phyloP scores from a whole-genome alignment of 2,797 vertebrate genomes.

The Acanthornis magna region DNA sequence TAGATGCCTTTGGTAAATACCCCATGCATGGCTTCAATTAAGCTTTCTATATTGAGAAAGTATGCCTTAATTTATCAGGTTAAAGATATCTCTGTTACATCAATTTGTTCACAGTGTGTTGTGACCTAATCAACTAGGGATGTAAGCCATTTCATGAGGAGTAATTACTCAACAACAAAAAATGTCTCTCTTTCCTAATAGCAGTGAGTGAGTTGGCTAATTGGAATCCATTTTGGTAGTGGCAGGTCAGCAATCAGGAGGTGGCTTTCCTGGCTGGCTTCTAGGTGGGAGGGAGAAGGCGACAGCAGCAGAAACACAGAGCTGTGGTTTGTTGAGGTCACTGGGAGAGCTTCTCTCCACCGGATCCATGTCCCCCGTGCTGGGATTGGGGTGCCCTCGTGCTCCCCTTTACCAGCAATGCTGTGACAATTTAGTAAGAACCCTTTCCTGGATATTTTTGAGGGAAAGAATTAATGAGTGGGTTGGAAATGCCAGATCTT shows the following conservation, averaged over 20 bases:
- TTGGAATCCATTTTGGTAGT: slow-evolving; percentile 58
- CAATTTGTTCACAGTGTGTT: slow-evolving; percentile 67
- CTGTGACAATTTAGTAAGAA: neutral
- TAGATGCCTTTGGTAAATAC: slow-evolving; percentile 20
- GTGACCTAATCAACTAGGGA: slow-evolving; percentile 67
- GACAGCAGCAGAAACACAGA: neutral
- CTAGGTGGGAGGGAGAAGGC: neutral
- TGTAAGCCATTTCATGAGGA: slow-evolving; percentile 60
- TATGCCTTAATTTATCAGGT: slow-evolving; percentile 73
- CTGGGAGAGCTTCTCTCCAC: neutral
- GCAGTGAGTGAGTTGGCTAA: slow-evolving; percentile 49
- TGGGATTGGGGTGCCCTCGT: neutral
- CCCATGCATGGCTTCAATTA: slow-evolving; percentile 40
- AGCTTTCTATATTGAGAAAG: slow-evolving; percentile 59
- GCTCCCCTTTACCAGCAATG: neutral
- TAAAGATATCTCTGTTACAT: slow-evolving; percentile 70
- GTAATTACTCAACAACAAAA: slow-evolving; percentile 61
- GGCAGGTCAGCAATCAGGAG: slow-evolving; percentile 45
- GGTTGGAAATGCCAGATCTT: slow-evolving; percentile 4
- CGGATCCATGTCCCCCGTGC: neutral
- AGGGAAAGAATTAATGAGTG: neutral
- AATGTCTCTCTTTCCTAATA: slow-evolving; percentile 62
- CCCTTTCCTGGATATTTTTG: neutral
- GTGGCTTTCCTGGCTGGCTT: slow-evolving; percentile 34
- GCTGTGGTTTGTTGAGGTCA: neutral